Evolutionary conservation across 2,888 invertebrate genomes (phyloP), one percentile per base, ranked within the genome.

Genomic region (Agrotis ipsilon): DNA sequence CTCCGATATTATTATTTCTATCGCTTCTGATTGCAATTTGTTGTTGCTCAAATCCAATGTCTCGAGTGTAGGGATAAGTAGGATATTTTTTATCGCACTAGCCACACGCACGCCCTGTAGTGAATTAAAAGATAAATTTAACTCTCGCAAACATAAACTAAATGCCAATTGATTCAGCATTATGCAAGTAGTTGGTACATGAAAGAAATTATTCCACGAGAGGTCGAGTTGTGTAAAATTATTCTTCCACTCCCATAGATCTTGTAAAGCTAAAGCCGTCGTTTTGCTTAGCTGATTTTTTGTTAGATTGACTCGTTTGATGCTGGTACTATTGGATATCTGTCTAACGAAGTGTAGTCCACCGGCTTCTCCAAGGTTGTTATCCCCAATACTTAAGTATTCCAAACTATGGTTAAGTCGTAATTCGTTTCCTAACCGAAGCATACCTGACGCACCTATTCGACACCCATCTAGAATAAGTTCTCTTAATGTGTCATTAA

Each of bases 61-160:
- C 13, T 27, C 73, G n/a, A 92, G 64, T 9, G 84, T 80, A 0
- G 90, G 88, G 19, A 87, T 65, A 7, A 59, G 21, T 19, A 90
- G 46, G 7, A 92, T 13, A 3, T 72, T 68, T 68, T 80, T 83
- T 2, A 92, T 75, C 1, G 80, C 86, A n/a, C 57, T 67, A 18
- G 87, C 90, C 3, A 91, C 45, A 16, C 82, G 80, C 3, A 79
- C 82, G 0, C 90, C 90, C 72, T 86, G 81, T 13, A 92, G 58
- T 1, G 80, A 57, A 66, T 89, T 92, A 86, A 87, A 91, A 32
- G 90, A 80, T 7, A 92, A 78, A 78, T 90, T 87, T 18, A 91
- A 52, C 69, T 90, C 89, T 74, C 85, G 62, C 27, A 92, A 75
- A 1, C 81, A 62, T 14, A 61, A 45, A 54, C 87, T 90, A 9